Evolutionary conservation across 2,888 invertebrate genomes (phyloP).

Genomic region (Latrodectus hesperus): DNA sequence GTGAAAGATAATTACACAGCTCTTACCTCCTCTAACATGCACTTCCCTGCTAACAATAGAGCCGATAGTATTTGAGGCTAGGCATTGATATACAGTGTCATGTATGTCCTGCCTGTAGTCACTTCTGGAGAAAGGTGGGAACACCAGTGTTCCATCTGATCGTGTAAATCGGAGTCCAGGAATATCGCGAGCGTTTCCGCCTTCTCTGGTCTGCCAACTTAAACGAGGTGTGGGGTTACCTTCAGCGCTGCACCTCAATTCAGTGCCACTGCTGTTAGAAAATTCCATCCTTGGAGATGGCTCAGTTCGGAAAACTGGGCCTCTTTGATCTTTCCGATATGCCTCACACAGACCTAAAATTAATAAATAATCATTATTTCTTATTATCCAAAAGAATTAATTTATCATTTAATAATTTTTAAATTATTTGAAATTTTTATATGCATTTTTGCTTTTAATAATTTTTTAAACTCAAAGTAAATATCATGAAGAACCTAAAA

Average conservation of each 20-base stretch:
- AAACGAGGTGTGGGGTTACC: conserved; percentile 41
- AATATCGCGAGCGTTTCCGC: conserved; percentile 72
- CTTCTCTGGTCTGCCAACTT: conserved; percentile 71
- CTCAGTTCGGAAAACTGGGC: conserved; percentile 49
- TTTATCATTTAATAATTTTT: no score
- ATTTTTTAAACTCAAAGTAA: no score
- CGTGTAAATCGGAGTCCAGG: conserved; percentile 73
- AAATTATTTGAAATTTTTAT: no score
- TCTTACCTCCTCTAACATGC: conserved; percentile 74
- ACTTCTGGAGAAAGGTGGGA: conserved; percentile 73
- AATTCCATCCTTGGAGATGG: conserved; percentile 49
- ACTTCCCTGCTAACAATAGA: conserved; percentile 73
- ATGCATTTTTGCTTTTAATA: no score
- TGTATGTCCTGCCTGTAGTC: conserved; percentile 73
- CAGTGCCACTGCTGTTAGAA: conserved; percentile 50
- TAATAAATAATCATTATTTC: background rate
- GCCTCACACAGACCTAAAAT: conserved; percentile 29
- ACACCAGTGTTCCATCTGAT: conserved; percentile 74
- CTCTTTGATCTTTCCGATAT: conserved; percentile 43
- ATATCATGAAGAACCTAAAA: no score
- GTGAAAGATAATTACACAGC: background rate
- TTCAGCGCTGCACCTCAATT: conserved; percentile 50
- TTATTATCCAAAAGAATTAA: no score
- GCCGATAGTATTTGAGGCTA: conserved; percentile 74
- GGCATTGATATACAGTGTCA: conserved; percentile 73